Base-by-base conservation (phyloP, 2,888 invertebrate genomes). In the Drosophila trichaetosa region DNA sequence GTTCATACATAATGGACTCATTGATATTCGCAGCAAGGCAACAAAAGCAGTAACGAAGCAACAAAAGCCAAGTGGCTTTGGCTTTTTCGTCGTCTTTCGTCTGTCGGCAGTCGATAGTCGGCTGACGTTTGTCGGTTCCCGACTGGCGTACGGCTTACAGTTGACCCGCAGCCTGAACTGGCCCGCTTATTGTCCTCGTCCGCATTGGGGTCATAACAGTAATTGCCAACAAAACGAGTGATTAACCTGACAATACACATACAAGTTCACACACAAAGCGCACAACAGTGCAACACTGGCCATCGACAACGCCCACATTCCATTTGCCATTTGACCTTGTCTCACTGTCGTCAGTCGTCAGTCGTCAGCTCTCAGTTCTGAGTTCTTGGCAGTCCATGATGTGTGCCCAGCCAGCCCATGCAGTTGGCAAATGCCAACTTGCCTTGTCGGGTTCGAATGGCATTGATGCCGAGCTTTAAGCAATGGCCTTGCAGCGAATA, bases 141-240 rank as follows among this genome's bases (percentile, higher is more conserved):
- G 40, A 42, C 57, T 21, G 57, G 42, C 42, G 27, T 27, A 24
- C n/a, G 33, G 31, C 48, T 53, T 24, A 24, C 49, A 31, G 60
- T 36, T 78, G 79, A 78, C 53, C 73, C 79, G 54, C 58, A 58
- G 70, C 29, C 59, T 49, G 58, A 69, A 64, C 58, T 48, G 73
- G 64, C 42, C 68, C 40, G 40, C 72, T 82, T 87, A 67, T 78
- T 83, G 79, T 76, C 63, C 49, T 60, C 69, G 58, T 62, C 83
- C 68, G 48, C 48, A 52, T 65, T 58, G 64, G 53, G 60, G 70
- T 60, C 65, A 80, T 83, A 86, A 84, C 74, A 69, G 88, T 90
- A 89, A 90, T 90, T 90, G 89, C 75, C 80, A 83, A 83, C 83
- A 89, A 90, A 90, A 87, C 91, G 90, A 90, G 91, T 90, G 91